Evolutionary conservation across 2,113 vertebrate genomes (phyloP), one percentile per base, ranked within the genome.

Genomic region (Lepisosteus oculatus): DNA sequence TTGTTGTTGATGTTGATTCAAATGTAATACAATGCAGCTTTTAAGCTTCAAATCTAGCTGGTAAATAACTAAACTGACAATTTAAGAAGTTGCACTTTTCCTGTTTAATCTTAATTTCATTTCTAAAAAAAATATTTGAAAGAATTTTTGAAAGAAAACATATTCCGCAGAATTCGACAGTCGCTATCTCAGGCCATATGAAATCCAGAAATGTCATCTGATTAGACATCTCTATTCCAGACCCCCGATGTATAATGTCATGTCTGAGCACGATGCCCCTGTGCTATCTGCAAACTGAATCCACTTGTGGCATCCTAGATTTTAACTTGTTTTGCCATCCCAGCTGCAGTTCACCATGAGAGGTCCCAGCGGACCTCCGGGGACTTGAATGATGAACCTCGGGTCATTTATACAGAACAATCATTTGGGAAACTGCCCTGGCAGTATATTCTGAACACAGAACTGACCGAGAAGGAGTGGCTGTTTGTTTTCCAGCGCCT

Each of bases 211-310:
- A 74, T 73, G 75, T 74, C 68, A 70, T 55, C 72, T 74, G 64
- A 73, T 85, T 80, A 85, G 79, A 29, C n/a, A 45, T 76, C 67
- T 67, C 70, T 76, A 69, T 70, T 73, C 42, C 63, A 42, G 9
- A 70, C 75, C 15, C 14, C 75, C 82, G 82, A 88, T 85, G 70
- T 29, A 57, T 80, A 80, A 75, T 85, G 85, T 87, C 86, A 87
- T 80, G 80, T 79, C 78, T 87, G 83, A 74, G 69, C 80, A 79
- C 78, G 72, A 72, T 85, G 85, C 81, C 78, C 47, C 72, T 61
- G 70, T 79, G 81, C 83, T 83, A 81, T 84, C 75, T 72, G 70
- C 54, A 55, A 75, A 64, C 17, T 11, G 61, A 62, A 41, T 72
- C 72, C 62, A 74, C 81, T 81, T 79, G 78, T 75, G 72, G 71